A percentile compares a stretch with the other conserved stretches of the same genome.
Conservation (phyloP, 2,113 vertebrate species). For the Trichomycterus rosablanca region DNA sequence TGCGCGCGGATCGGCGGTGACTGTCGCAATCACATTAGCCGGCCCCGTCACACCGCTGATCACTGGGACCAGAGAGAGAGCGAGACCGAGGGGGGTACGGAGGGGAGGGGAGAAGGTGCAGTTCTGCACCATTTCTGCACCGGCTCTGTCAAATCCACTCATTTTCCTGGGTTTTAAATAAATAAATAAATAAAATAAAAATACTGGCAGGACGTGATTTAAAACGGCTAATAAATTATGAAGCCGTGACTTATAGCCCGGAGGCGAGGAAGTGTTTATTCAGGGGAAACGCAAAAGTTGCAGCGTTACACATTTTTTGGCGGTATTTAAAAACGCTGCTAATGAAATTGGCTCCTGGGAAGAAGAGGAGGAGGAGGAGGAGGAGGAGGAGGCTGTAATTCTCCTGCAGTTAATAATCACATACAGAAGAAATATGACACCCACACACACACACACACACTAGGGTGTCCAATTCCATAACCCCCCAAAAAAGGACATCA, state of each 20-base stretch:
- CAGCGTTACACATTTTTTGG: conserved; percentile 40
- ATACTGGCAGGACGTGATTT: conserved; percentile 49
- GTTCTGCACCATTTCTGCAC: conserved; percentile 26
- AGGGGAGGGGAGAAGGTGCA: not conserved
- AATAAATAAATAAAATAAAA: too few species aligned
- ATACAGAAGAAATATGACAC: conserved; percentile 1
- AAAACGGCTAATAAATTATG: conserved; percentile 50
- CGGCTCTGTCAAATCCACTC: too few species aligned
- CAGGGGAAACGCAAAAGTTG: conserved; percentile 30
- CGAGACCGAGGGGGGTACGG: not conserved
- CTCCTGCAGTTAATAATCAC: conserved; percentile 34
- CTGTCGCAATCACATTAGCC: conserved; percentile 69
- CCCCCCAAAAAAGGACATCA: too few species aligned
- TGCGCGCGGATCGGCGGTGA: conserved; percentile 63
- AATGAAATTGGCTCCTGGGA: conserved; percentile 44
- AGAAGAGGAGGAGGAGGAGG: conserved; percentile 25
- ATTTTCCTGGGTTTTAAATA: conserved; percentile 41
- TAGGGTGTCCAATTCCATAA: too few species aligned
- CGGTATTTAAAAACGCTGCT: conserved; percentile 41
- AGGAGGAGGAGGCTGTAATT: conserved; percentile 29
- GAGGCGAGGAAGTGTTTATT: conserved; percentile 30
- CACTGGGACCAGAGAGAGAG: conserved; percentile 41
- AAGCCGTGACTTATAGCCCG: conserved; percentile 34
- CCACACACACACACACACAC: not conserved
- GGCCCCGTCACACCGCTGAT: conserved; percentile 59